Evolutionary conservation across 1,140 invertebrate species (phyloP).

Genomic region (Zaprionus lachaisei): DNA sequence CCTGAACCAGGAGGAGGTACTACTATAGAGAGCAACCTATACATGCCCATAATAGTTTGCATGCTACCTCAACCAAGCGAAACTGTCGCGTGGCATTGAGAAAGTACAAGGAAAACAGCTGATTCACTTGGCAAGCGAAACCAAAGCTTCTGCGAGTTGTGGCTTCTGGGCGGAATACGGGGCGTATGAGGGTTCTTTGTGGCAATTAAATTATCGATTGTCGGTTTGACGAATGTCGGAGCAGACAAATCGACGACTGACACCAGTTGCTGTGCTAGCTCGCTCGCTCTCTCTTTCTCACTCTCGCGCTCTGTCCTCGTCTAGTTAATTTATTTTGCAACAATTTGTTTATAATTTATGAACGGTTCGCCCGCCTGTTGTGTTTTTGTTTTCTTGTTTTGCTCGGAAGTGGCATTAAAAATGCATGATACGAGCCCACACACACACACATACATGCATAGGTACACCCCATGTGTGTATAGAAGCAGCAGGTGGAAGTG

Average conservation of each 20-base stretch:
- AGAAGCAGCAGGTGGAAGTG: slow-evolving; percentile 56
- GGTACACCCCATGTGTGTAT: background rate
- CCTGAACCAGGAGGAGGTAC: background rate
- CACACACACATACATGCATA: slow-evolving; percentile 9
- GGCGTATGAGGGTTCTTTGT: background rate
- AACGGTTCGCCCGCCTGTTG: slow-evolving; percentile 2
- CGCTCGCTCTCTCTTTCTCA: background rate
- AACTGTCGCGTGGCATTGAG: slow-evolving; percentile 42
- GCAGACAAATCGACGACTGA: slow-evolving; percentile 65
- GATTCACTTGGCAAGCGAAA: slow-evolving; percentile 45
- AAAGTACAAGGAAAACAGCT: slow-evolving; percentile 45
- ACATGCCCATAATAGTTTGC: background rate
- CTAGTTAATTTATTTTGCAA: slow-evolving; percentile 28
- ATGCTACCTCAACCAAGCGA: slow-evolving; percentile 1
- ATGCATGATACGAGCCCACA: slow-evolving; percentile 31
- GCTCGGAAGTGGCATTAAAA: slow-evolving; percentile 41
- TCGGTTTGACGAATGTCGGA: slow-evolving; percentile 9
- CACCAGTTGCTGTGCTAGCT: slow-evolving; percentile 59
- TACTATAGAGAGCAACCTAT: background rate
- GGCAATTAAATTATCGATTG: slow-evolving; percentile 74
- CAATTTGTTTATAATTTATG: slow-evolving; percentile 54
- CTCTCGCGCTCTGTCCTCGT: background rate
- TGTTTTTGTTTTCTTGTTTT: background rate
- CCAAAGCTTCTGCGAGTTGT: slow-evolving; percentile 26
- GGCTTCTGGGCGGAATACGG: background rate